Base-by-base conservation (phyloP, 1,140 invertebrate species). In the Pectinophora gossypiella region DNA sequence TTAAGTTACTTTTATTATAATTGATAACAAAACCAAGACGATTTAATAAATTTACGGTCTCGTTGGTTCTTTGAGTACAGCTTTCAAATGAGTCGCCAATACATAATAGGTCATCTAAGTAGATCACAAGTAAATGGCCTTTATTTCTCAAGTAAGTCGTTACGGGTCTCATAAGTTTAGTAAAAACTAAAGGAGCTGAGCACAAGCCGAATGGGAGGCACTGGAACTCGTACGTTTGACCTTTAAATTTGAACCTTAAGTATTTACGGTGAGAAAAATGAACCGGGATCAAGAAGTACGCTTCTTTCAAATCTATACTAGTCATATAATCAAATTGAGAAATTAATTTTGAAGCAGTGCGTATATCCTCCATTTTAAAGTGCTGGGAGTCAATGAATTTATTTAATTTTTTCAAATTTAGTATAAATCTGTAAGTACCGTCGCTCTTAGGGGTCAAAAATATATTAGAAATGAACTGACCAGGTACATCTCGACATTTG, bases 321-420 rank as follows among this genome's bases (percentile, higher is more conserved):
- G 18, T 23, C 19, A 52, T 23, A 15, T 20, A 52, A 10, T 27
- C 3, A 21, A 5, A 9, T 36, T 19, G 19, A 35, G 40, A 2
- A 10, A 52, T 18, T 15, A 52, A 27, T 21, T 52, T 45, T 12
- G 19, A 36, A 20, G 27, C 38, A 15, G 50, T 52, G 9, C 50
- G 40, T 2, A 52, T 45, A 22, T 52, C 50, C 27, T 52, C 50
- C 50, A 52, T 52, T 20, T 52, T 52, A 45, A 52, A 52, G 23
- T 52, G 50, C 12, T 35, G 42, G 9, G 22, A 23, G n/a, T 19
- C n/a, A 35, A 52, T 45, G 20, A 52, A 52, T 16, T 21, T 45
- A 19, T 52, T 52, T 15, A 52, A 20, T 36, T 15, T 35, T 46
- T 52, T 45, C 15, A 52, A 27, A 21, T 52, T 52, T 15, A 50